These are phyloP conservation scores for Megalops atlanticus DNA, from an alignment of 2,113 vertebrate species.

Conservation along the genomic window DNA sequence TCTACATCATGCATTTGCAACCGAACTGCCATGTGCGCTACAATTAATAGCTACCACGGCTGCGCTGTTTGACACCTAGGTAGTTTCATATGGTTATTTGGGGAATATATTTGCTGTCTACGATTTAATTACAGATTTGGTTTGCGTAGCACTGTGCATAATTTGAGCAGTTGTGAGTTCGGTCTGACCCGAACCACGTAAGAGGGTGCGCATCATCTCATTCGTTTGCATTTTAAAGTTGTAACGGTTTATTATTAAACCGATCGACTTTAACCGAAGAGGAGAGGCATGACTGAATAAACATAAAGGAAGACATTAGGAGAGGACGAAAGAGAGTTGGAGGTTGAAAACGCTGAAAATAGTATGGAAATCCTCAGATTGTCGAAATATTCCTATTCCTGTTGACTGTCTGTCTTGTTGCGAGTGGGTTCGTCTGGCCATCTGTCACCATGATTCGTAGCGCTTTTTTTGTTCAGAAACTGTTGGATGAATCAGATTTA, in stretches of 20 bases:
- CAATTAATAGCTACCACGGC: background rate
- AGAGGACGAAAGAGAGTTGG: no score
- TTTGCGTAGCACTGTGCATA: background rate
- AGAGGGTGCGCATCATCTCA: background rate
- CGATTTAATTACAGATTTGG: no score
- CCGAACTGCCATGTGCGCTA: background rate
- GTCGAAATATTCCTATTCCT: background rate
- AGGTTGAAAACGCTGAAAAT: no score
- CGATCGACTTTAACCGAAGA: background rate
- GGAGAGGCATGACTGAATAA: background rate
- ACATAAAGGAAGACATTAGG: background rate
- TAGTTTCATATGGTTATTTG: no score
- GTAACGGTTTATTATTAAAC: background rate
- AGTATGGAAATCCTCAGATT: background rate
- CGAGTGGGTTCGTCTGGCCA: background rate
- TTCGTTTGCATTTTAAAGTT: background rate
- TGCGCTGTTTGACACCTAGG: background rate
- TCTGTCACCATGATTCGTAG: background rate
- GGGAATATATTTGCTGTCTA: no score
- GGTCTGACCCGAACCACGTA: background rate
- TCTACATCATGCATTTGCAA: background rate
- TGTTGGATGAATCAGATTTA: no score
- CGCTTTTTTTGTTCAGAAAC: no score
- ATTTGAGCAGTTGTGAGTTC: background rate
- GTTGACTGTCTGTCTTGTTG: background rate